Evolutionary conservation across 1,140 invertebrate genomes (phyloP).

Genomic region (Cardiocondyla obscurior): DNA sequence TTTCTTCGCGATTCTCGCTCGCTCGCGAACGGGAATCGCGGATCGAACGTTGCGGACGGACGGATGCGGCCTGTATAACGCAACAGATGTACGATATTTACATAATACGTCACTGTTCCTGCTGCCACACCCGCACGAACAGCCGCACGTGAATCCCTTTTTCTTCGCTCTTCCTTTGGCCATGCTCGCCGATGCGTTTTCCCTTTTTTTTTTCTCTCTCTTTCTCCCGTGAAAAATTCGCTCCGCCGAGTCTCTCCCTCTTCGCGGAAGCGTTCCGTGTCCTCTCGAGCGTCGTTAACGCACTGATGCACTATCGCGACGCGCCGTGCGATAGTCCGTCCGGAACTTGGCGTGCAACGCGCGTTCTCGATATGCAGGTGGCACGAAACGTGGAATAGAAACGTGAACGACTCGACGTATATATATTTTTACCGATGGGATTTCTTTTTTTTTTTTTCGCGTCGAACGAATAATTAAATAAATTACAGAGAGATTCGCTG

Average conservation of each 20-base stretch:
- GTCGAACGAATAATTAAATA: too few species aligned
- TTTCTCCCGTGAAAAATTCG: neutral
- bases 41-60: neutral
- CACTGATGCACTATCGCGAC: conserved; percentile 34
- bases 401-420: neutral
- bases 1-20: neutral
- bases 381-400: neutral
- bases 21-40: neutral
- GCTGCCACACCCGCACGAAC: conserved; percentile 80
- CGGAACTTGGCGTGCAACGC: conserved; percentile 1
- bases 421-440: neutral
- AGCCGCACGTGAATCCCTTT: conserved; percentile 75
- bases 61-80: neutral
- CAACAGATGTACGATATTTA: conserved; percentile 72
- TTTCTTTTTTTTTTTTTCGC: neutral
- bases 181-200: conserved; percentile 49
- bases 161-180: conserved; percentile 74
- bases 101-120: conserved; percentile 83
- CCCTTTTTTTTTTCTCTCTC: neutral
- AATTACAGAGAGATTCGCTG: neutral
- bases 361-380: conserved; percentile 35
- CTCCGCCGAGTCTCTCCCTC: neutral
- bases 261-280: conserved; percentile 26
- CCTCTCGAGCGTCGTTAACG: conserved; percentile 30
- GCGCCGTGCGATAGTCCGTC: conserved; percentile 13